phyloP scores from a whole-genome alignment of 2,113 vertebrate genomes.

The Acanthisitta chloris region DNA sequence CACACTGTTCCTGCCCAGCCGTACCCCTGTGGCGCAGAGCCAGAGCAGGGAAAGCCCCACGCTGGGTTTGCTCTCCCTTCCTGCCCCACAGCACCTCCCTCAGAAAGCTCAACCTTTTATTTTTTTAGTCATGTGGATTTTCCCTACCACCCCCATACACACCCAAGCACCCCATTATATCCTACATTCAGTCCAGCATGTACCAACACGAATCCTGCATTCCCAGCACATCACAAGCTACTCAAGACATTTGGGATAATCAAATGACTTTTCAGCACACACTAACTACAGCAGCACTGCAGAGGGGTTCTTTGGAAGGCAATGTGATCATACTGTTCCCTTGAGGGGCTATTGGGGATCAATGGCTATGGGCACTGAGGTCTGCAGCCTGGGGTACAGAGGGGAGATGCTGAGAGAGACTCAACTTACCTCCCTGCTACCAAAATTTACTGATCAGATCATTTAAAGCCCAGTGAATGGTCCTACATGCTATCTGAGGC shows the following conservation, averaged over 20 bases:
- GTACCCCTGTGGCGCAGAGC: accelerated
- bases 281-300: accelerated
- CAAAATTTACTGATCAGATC: not conserved
- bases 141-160: not conserved
- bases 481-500: not conserved
- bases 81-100: not conserved
- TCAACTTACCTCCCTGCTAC: not conserved
- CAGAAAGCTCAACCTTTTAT: not conserved
- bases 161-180: not conserved
- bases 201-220: not conserved
- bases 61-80: not conserved
- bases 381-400: not conserved
- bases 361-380: not conserved
- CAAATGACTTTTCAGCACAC: not conserved
- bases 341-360: accelerated
- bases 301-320: not conserved
- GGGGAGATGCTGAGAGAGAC: not conserved
- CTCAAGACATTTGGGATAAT: not conserved
- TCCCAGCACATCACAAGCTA: not conserved
- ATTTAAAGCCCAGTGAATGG: not conserved
- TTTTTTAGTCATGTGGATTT: not conserved
- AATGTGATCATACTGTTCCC: not conserved
- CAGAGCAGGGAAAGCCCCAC: not conserved
- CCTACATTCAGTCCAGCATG: not conserved
- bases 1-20: not conserved